Conservation (phyloP, 2,113 vertebrate genomes). For the Elaphurus davidianus region DNA sequence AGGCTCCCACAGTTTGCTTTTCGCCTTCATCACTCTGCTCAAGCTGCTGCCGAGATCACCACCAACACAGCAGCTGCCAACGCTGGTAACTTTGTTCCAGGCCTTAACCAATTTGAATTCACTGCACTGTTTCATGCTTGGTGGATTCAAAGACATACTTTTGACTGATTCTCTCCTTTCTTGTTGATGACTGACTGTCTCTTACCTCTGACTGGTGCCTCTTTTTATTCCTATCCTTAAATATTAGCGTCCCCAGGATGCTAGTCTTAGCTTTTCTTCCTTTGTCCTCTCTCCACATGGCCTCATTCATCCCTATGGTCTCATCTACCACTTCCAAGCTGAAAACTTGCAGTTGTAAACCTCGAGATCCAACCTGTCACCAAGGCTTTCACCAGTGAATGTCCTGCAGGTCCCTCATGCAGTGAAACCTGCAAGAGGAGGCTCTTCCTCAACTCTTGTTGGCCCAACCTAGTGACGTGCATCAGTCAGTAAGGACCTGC, state of each 20-base stretch:
- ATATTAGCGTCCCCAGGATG: no score
- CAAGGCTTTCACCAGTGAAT: background rate
- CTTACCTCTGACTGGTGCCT: background rate
- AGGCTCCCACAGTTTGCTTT: no score
- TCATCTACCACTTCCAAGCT: background rate
- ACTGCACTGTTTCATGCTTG: background rate
- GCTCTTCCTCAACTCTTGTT: background rate
- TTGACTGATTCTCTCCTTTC: background rate
- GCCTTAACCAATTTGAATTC: background rate
- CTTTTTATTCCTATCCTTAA: background rate
- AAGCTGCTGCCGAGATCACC: no score
- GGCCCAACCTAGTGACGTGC: background rate
- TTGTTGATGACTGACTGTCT: background rate
- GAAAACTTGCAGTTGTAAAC: background rate
- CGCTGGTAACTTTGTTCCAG: background rate
- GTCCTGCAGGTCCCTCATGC: background rate
- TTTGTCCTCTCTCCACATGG: background rate
- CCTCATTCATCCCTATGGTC: background rate
- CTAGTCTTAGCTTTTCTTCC: background rate
- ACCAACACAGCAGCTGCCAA: accelerated
- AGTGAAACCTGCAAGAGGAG: background rate
- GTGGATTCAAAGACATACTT: background rate
- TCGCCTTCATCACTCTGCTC: accelerated
- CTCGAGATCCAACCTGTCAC: background rate
- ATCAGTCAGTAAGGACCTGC: background rate